Evolutionary conservation across 2,113 vertebrate genomes (phyloP).

Genomic region (Apteryx owenii): DNA sequence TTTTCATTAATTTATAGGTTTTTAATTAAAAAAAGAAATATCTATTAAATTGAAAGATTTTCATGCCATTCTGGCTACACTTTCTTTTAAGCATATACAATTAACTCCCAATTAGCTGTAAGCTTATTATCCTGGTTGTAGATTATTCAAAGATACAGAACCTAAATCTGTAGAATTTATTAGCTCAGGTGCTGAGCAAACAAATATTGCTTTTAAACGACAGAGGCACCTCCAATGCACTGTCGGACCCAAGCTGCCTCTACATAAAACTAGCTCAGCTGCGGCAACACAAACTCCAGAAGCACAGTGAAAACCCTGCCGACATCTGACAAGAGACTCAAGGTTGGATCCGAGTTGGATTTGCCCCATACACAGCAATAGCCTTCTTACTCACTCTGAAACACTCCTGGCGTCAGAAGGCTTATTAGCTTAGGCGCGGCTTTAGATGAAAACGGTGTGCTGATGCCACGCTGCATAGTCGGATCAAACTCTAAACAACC

Average conservation of each 20-base stretch:
- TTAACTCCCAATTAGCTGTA: not conserved
- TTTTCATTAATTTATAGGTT: not conserved
- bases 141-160: not conserved
- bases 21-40: no score
- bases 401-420: not conserved
- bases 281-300: not conserved
- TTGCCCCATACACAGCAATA: not conserved
- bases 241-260: not conserved
- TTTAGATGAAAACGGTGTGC: not conserved
- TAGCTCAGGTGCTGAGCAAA: not conserved
- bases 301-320: not conserved
- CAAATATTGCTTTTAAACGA: not conserved
- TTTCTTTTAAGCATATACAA: not conserved
- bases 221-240: not conserved
- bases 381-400: not conserved
- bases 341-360: not conserved
- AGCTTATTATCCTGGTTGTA: not conserved
- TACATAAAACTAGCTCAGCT: not conserved
- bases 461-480: not conserved
- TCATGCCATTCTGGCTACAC: not conserved
- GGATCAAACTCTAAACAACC: not conserved
- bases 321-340: not conserved
- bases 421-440: not conserved
- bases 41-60: not conserved
- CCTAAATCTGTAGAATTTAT: not conserved